A percentile compares a stretch with the other conserved stretches of the same genome.
These are phyloP conservation scores for Scyliorhinus canicula DNA, from an alignment of 2,797 vertebrate species.

Conservation along the genomic window DNA sequence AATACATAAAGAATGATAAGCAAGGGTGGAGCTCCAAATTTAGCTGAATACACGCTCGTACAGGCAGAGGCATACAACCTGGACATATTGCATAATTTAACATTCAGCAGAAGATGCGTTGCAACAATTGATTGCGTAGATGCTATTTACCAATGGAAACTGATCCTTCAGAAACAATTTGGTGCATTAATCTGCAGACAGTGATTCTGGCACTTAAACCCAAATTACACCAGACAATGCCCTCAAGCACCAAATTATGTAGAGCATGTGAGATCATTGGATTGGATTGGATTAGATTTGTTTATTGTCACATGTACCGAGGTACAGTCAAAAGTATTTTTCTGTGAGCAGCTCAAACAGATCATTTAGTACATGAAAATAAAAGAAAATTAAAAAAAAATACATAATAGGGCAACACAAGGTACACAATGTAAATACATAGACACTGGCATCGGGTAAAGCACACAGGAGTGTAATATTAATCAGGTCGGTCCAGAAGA, in stretches of 20 bases:
- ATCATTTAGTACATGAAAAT: too few species aligned
- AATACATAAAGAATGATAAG: not conserved
- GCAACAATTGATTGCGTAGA: not conserved
- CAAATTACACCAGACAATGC: not conserved
- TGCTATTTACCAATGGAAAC: not conserved
- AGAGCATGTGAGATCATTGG: not conserved
- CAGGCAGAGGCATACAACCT: not conserved
- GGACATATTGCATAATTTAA: constrained; percentile 10
- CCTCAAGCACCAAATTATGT: not conserved
- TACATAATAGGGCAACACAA: too few species aligned
- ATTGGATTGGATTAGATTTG: too few species aligned
- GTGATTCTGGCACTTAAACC: not conserved
- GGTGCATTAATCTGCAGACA: not conserved
- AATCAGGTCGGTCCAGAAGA: too few species aligned
- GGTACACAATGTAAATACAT: too few species aligned
- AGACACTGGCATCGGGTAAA: too few species aligned
- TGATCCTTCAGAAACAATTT: not conserved
- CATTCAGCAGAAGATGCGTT: not conserved
- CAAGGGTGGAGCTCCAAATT: not conserved
- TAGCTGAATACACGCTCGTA: not conserved
- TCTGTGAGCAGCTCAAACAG: too few species aligned
- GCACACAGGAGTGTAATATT: too few species aligned
- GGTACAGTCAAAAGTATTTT: too few species aligned
- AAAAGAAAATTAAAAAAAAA: too few species aligned
- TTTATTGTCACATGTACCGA: too few species aligned